A percentile compares a stretch with the other conserved stretches of the same genome.
phyloP scores from a whole-genome alignment of 2,888 invertebrate species.

The Volucella inflata region DNA sequence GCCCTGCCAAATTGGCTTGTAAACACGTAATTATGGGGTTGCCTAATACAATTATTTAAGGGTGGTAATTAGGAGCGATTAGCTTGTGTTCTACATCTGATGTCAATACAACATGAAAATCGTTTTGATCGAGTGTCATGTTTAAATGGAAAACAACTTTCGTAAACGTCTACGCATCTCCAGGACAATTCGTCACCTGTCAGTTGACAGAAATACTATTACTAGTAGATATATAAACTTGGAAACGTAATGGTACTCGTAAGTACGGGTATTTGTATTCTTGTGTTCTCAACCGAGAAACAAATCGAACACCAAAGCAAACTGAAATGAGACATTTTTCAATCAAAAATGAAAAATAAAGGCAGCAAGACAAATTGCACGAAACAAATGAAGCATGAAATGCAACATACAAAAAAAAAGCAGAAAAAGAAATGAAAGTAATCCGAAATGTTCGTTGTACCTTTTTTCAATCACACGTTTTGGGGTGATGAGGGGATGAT shows the following conservation, averaged over 20 bases:
- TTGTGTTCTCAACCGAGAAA: slow-evolving; percentile 1
- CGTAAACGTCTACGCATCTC: slow-evolving; percentile 21
- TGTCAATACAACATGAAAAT: slow-evolving; percentile 65
- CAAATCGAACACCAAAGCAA: slow-evolving; percentile 31
- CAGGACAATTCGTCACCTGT: slow-evolving; percentile 67
- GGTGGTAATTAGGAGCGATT: slow-evolving; percentile 74
- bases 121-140: slow-evolving; percentile 64
- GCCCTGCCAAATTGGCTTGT: slow-evolving; percentile 75
- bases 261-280: neutral
- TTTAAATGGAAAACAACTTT: neutral
- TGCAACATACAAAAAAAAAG: slow-evolving; percentile 47
- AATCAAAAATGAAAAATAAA: slow-evolving; percentile 35
- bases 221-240: neutral
- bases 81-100: slow-evolving; percentile 68
- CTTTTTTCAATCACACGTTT: slow-evolving; percentile 64
- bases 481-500: slow-evolving; percentile 63
- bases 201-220: slow-evolving; percentile 47
- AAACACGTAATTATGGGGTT: slow-evolving; percentile 75
- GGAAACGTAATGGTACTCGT: neutral
- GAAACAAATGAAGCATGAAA: slow-evolving; percentile 73
- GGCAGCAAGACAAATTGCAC: slow-evolving; percentile 67
- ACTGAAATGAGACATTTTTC: slow-evolving; percentile 25
- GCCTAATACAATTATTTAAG: slow-evolving; percentile 73
- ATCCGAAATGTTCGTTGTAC: slow-evolving; percentile 24
- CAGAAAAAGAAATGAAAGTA: slow-evolving; percentile 39